Base-by-base conservation (phyloP, 2,888 invertebrate genomes). In the Cacoxenus indagator region DNA sequence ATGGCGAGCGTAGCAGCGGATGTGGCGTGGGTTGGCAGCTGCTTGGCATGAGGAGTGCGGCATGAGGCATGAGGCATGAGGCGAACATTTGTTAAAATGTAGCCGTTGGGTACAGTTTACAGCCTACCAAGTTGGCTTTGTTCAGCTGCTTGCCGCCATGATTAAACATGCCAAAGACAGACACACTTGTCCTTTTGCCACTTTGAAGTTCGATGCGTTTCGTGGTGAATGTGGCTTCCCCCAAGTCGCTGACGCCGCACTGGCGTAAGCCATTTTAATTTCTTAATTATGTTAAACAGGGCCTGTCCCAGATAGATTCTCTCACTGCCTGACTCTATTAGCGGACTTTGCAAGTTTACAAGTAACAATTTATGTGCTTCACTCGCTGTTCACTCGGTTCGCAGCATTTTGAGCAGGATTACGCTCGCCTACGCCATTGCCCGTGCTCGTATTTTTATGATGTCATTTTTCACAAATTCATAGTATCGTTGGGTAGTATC, bases 211-310 rank as follows among this genome's bases (percentile, higher is more conserved):
- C 77, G 74, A 78, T 78, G 75, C 74, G 76, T 75, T 78, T 76
- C 80, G 77, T 73, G 78, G 77, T 84, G 80, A 76, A 73, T 85
- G 85, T 75, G 86, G 85, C 86, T 85, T 78, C 76, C 82, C 81
- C 76, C 77, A 82, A 79, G 74, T 67, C 65, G 64, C 67, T 46
- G 70, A 19, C 55, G 48, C 31, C 4, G 37, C 17, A 8, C 1
- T 65, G 67, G 65, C 69, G n/a, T n/a, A n/a, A n/a, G n/a, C 73
- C 62, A 67, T 70, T 80, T 83, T 85, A 85, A 85, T 85, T 85
- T 85, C 82, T 85, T 84, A 85, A 85, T 85, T 85, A 85, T 85
- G 85, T 78, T 81, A 85, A 85, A 83, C 78, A 73, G 72, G 24
- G 37, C 4, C 1, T 29, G 59, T 37, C 29, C 31, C 14, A 22